Percentiles rank a stretch among this genome's conserved stretches.
phyloP scores from a whole-genome alignment of 1,140 invertebrate species.

The Saccostrea echinata region DNA sequence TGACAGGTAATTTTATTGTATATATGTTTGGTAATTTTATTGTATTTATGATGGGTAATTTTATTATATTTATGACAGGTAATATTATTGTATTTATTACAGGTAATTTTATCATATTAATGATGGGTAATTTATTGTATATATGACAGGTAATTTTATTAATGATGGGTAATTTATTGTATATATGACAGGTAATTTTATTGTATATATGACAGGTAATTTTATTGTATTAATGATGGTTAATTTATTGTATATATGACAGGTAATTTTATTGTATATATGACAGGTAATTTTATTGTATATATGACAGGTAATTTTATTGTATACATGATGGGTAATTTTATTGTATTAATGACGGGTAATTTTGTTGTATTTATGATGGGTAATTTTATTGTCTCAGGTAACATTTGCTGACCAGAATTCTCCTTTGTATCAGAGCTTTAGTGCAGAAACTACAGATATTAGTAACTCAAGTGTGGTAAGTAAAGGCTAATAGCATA shows the following conservation, averaged over 20 bases:
- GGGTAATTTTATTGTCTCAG: not conserved
- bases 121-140: not conserved
- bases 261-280: not conserved
- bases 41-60: not conserved
- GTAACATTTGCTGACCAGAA: conserved; percentile 31
- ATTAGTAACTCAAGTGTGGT: not conserved
- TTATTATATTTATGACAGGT: not conserved
- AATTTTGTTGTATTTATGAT: not conserved
- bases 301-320: not conserved
- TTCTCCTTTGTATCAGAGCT: not conserved
- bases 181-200: not conserved
- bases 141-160: not conserved
- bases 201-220: too few relatives aligned
- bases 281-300: not conserved
- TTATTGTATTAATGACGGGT: not conserved
- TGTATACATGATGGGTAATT: not conserved
- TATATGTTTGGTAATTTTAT: not conserved
- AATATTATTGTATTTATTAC: not conserved
- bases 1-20: not conserved
- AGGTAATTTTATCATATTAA: not conserved
- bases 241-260: not conserved
- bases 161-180: not conserved
- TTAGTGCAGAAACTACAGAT: not conserved
- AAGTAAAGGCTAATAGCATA: not conserved
- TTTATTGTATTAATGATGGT: not conserved